Evolutionary conservation across 2,888 invertebrate genomes (phyloP), one percentile per base, ranked within the genome.

Genomic region (Campoplex nolae): DNA sequence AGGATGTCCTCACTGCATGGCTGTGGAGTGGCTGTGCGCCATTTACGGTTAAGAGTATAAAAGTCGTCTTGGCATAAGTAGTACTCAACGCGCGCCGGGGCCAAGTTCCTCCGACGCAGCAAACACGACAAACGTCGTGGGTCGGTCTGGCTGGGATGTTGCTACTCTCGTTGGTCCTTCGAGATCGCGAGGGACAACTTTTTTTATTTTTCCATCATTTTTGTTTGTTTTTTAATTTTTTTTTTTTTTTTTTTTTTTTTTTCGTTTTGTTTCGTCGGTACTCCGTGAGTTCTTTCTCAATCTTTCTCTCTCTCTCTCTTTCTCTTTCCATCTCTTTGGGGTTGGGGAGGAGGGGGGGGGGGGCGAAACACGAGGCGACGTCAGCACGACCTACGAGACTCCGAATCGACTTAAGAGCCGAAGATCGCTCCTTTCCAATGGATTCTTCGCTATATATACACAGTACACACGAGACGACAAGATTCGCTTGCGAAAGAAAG

Each of bases 371-470:
- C 81, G 67, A 73, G 38, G 68, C 79, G 58, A 45, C 81, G 73
- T 77, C 81, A 76, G 87, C 87, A 87, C 87, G 87, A 87, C 87
- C 87, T 87, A 87, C 87, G 87, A 87, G 87, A 87, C 87, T 85
- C 79, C 87, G 87, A 87, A 87, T 87, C 87, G 85, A 87, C 87
- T 87, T 87, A 87, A 87, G 87, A 87, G 87, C 79, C 87, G 79
- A 87, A 79, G 85, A 87, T 87, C 85, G 87, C 76, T 85, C 79
- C 87, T 85, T 87, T 83, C 85, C 75, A 84, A 84, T 73, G 84
- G 77, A 74, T 77, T 51, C 70, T 68, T 18, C 62, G 45, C 48
- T 42, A 48, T 51, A 48, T 51, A 56, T 35, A 68, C 67, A 73
- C 32, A 38, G 42, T 32, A 78, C 62, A 48, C 58, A 51, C 56